phyloP scores from a whole-genome alignment of 1,140 invertebrate species.

The Diachasmimorpha longicaudata region DNA sequence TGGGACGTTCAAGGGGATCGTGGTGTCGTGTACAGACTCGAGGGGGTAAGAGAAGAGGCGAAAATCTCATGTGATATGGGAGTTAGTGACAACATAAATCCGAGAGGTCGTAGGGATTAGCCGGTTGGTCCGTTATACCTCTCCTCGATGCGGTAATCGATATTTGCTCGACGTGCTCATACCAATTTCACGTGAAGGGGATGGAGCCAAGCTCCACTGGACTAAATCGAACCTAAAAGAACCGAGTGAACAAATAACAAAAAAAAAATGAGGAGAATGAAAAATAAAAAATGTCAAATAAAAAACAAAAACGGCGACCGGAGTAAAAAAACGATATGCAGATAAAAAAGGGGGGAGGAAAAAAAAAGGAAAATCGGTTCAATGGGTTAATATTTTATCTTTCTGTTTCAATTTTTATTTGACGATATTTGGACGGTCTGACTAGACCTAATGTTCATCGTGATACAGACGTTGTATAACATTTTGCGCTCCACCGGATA shows the following conservation, averaged over 20 bases:
- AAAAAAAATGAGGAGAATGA: background rate
- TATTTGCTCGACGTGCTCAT: slow-evolving; percentile 26
- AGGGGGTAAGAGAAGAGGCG: background rate
- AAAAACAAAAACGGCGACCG: background rate
- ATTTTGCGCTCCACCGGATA: background rate
- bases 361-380: background rate
- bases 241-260: background rate
- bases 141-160: slow-evolving; percentile 21
- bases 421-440: background rate
- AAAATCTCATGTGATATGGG: slow-evolving; percentile 24
- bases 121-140: slow-evolving; percentile 11
- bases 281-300: background rate
- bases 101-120: slow-evolving; percentile 26
- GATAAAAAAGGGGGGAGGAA: background rate
- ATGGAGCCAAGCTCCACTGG: background rate
- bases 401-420: background rate
- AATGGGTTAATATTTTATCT: background rate
- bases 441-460: background rate
- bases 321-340: background rate
- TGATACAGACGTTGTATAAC: background rate
- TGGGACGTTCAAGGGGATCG: background rate
- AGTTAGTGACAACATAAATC: slow-evolving; percentile 31
- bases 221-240: background rate
- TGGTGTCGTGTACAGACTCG: background rate
- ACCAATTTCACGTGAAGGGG: slow-evolving; percentile 6